Base-by-base conservation (phyloP, 2,113 vertebrate genomes). In the Syngnathus scovelli region DNA sequence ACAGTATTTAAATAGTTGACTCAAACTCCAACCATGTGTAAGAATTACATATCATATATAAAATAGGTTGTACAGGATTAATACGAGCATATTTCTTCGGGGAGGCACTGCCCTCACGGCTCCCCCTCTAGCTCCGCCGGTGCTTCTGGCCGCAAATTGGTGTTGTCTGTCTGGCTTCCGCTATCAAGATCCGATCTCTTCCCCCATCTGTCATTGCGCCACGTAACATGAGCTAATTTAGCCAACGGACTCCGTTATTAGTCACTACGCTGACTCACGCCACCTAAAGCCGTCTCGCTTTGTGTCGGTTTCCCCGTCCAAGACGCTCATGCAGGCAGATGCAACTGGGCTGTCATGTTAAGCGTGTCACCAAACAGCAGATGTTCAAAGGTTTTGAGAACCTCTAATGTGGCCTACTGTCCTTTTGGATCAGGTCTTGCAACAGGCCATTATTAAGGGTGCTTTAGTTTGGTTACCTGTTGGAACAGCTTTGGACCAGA, bases 401-500 rank as follows among this genome's bases (percentile, higher is more conserved):
- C 27, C 27, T 33, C 27, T 33, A 33, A 33, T 6, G 12, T 10
- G 9, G 4, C 19, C 37, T n/a, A 19, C 10, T 8, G 52, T 27
- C 21, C 21, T 5, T 5, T 52, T 27, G 52, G 21, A 23, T 55
- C 21, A 33, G 5, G 52, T 55, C 23, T 55, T 55, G 10, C 23
- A 55, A 27, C 10, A 27, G 9, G 21, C 11, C 52, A 27, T 27
- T 12, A 21, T 54, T 21, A 54, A 54, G 21, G 21, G n/a, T 11
- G 52, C 27, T 12, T 55, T 8, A 55, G 21, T 55, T 55, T 23
- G 55, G 27, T 58, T 36, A 58, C 55, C 55, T 58, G 55, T 58
- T 58, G 55, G 6, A 36, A 58, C 55, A 58, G 55, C 55, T 58
- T 36, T 33, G 55, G 55, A 58, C 55, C 55, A 58, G 55, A 58